Evolutionary conservation across 2,888 invertebrate species (phyloP).

Genomic region (Macroteleia sp.): DNA sequence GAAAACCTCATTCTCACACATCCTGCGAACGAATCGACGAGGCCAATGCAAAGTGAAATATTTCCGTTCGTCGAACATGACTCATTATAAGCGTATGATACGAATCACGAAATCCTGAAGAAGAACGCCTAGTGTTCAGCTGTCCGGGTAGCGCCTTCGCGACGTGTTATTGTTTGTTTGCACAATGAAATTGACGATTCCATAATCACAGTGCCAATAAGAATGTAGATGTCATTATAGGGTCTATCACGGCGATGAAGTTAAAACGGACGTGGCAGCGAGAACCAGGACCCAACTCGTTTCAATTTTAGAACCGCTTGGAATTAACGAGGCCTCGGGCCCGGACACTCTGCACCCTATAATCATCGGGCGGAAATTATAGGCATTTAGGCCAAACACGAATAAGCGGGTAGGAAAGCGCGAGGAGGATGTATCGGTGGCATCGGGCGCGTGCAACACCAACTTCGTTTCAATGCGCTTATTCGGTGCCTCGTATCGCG

Average conservation of each 20-base stretch:
- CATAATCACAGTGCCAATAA: conserved; percentile 66
- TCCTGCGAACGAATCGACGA: conserved; percentile 46
- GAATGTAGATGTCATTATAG: conserved; percentile 74
- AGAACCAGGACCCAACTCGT: conserved; percentile 61
- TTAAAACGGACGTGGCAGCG: too few relatives aligned
- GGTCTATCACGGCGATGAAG: conserved; percentile 17
- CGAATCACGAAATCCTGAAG: conserved; percentile 27
- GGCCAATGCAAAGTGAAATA: conserved; percentile 42
- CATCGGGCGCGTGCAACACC: conserved; percentile 78
- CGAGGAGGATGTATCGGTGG: conserved; percentile 77
- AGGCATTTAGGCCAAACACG: conserved; percentile 81
- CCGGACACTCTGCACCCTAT: conserved; percentile 75
- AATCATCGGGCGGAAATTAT: conserved; percentile 82
- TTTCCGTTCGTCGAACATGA: conserved; percentile 50
- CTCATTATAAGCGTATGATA: conserved; percentile 44
- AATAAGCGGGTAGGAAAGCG: conserved; percentile 80
- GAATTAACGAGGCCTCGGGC: conserved; percentile 70
- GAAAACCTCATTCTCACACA: conserved; percentile 58
- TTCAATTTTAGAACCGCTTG: conserved; percentile 75
- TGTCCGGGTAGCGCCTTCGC: too few relatives aligned
- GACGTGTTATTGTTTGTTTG: conserved; percentile 73
- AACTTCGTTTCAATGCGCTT: conserved; percentile 45
- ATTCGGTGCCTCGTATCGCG: conserved; percentile 37
- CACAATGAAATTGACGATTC: conserved; percentile 68
- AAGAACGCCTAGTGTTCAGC: conserved; percentile 44